Percentiles rank a stretch among this genome's conserved stretches.
Conservation (phyloP, 92 coral and sea anemone species). For the Porites divaricata region DNA sequence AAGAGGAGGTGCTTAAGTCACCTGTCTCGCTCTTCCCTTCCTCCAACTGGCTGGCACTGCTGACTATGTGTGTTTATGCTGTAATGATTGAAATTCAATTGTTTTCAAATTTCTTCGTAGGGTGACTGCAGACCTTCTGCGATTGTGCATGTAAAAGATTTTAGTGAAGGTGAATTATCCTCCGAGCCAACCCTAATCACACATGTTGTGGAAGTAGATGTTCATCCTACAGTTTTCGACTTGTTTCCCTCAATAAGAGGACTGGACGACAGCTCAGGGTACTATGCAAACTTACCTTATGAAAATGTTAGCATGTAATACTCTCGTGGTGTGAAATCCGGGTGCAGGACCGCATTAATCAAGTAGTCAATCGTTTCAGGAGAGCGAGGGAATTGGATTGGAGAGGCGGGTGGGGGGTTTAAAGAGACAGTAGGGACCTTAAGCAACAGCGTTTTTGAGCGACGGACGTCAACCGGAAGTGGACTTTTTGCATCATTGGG, state of each 20-base stretch:
- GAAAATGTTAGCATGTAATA: not conserved
- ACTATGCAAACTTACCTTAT: not conserved
- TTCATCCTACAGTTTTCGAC: constrained; percentile 21
- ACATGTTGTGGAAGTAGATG: not conserved
- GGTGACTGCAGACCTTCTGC: not conserved
- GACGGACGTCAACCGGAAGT: too few relatives aligned
- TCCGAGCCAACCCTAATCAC: constrained; percentile 15
- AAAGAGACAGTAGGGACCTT: too few relatives aligned
- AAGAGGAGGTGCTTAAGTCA: too few relatives aligned
- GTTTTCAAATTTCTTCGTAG: not conserved
- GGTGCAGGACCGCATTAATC: too few relatives aligned
- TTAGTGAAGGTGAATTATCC: not conserved
- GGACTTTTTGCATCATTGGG: too few relatives aligned
- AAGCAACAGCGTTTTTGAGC: too few relatives aligned
- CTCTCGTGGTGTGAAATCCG: not conserved
- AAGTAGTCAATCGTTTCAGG: too few relatives aligned
- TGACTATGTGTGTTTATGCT: not conserved
- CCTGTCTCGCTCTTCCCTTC: too few relatives aligned
- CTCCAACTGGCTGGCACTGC: not conserved
- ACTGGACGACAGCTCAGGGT: not conserved
- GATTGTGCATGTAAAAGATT: not conserved
- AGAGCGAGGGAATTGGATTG: too few relatives aligned
- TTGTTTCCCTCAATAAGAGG: not conserved
- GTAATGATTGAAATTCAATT: not conserved
- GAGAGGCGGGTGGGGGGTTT: too few relatives aligned